A percentile compares a stretch with the other conserved stretches of the same genome.
Conservation (phyloP, 2,113 vertebrate genomes). For the Lepisosteus oculatus region DNA sequence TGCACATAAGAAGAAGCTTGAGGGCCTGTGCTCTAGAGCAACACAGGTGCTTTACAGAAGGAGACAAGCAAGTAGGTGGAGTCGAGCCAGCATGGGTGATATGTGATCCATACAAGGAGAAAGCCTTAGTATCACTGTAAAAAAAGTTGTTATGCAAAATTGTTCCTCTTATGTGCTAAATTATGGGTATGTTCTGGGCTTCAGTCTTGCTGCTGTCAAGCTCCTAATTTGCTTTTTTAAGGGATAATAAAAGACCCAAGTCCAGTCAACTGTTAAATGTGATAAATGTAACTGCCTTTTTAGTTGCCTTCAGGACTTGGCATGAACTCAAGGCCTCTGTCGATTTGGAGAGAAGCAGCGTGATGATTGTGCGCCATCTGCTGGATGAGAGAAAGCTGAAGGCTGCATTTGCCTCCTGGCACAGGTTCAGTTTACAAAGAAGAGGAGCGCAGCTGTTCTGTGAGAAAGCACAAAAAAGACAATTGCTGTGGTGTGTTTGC, state of each 20-base stretch:
- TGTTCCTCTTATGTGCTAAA: too few species aligned
- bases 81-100: background rate
- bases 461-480: slow-evolving; percentile 2
- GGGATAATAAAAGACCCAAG: background rate
- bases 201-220: too few species aligned
- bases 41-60: slow-evolving; percentile 7
- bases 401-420: slow-evolving; percentile 17
- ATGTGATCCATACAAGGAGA: background rate
- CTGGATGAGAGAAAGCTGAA: slow-evolving; percentile 24
- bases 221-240: too few species aligned
- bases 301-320: slow-evolving; percentile 28
- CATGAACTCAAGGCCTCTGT: background rate
- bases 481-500: slow-evolving; percentile 12
- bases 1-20: slow-evolving; percentile 4
- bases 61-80: slow-evolving; percentile 24
- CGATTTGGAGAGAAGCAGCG: background rate
- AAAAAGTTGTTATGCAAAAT: background rate
- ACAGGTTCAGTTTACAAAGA: background rate
- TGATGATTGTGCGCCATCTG: slow-evolving; percentile 17
- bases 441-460: background rate
- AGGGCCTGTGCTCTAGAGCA: background rate
- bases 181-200: too few species aligned
- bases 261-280: slow-evolving; percentile 2
- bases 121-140: background rate
- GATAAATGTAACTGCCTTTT: slow-evolving; percentile 10